phyloP scores from a whole-genome alignment of 2,797 vertebrate species.

The Catamblyrhynchus diadema region DNA sequence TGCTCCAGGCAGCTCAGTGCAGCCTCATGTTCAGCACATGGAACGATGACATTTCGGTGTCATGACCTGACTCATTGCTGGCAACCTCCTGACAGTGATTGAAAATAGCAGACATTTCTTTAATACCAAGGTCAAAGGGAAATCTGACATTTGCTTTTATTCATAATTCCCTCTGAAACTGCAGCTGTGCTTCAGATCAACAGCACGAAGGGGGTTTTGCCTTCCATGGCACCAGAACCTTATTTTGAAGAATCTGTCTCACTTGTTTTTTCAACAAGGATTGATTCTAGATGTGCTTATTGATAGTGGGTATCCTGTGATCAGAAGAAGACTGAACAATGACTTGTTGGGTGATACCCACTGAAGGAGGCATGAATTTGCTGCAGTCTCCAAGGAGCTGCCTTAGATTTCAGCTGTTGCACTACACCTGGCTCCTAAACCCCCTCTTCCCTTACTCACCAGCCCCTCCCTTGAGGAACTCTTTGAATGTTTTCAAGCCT shows the following conservation, averaged over 20 bases:
- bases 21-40: not conserved
- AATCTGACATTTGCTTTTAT: not conserved
- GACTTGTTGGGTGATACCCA: not conserved
- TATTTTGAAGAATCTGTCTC: not conserved
- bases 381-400: not conserved
- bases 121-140: not conserved
- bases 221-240: not conserved
- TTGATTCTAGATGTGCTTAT: not conserved
- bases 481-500: not conserved
- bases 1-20: not conserved
- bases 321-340: not conserved
- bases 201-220: not conserved
- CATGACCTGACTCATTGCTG: not conserved
- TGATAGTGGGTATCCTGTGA: not conserved
- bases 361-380: not conserved
- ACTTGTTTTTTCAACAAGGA: not conserved
- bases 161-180: not conserved
- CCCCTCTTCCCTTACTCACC: not conserved
- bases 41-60: not conserved
- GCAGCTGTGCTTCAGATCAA: not conserved
- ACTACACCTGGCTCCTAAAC: not conserved
- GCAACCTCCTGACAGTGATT: not conserved
- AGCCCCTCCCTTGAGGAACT: conserved; percentile 2
- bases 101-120: not conserved
- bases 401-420: not conserved